phyloP scores from a whole-genome alignment of 2,888 invertebrate species.

The Merodon equestris region DNA sequence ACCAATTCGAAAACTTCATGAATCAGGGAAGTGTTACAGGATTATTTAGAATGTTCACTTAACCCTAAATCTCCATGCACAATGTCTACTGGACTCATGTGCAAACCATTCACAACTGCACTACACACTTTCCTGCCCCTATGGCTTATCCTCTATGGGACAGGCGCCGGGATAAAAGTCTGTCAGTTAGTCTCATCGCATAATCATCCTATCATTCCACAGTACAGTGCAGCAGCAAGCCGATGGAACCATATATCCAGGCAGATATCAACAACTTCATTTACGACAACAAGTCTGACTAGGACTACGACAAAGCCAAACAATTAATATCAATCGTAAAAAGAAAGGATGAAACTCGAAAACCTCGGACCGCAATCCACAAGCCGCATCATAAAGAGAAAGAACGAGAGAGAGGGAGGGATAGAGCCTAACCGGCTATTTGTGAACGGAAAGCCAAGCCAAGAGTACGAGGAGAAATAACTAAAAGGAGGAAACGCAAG shows the following conservation, averaged over 20 bases:
- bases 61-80: no score
- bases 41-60: no score
- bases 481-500: conserved; percentile 13
- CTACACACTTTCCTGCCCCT: no score
- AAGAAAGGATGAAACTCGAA: conserved; percentile 45
- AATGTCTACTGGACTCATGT: no score
- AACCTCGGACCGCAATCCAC: conserved; percentile 62
- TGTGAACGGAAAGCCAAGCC: conserved; percentile 58
- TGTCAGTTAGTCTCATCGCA: no score
- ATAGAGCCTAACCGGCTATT: conserved; percentile 43
- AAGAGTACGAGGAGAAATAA: conserved; percentile 49
- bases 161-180: no score
- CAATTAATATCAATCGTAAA: conserved; percentile 67
- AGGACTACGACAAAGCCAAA: conserved; percentile 60
- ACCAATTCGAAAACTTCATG: no score
- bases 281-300: conserved; percentile 21
- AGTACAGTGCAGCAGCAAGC: no score
- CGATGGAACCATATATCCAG: conserved; percentile 21
- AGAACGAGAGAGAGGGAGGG: neutral
- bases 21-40: no score
- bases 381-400: conserved; percentile 53
- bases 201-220: no score
- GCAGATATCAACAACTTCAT: conserved; percentile 48
- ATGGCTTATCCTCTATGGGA: no score
- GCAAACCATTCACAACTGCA: no score